phyloP scores from a whole-genome alignment of 2,113 vertebrate species.

The Xenopus laevis region DNA sequence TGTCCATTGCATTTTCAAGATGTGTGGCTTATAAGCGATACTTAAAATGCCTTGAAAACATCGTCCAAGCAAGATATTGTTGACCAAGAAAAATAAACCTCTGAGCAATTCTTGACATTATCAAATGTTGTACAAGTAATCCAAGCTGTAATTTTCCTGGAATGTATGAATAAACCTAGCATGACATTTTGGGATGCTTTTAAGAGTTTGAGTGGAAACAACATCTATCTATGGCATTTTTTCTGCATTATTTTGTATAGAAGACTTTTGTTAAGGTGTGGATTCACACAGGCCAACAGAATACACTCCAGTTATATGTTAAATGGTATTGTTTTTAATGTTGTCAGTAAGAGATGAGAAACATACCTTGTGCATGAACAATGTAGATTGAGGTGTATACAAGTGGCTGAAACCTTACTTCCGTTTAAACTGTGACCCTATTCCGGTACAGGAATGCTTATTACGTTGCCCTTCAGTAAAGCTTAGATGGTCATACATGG shows the following conservation, averaged over 20 bases:
- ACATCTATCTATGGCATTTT: not conserved
- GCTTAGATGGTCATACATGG: too few relatives aligned
- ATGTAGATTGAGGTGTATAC: too few relatives aligned
- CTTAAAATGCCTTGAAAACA: conserved; percentile 7
- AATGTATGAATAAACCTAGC: conserved; percentile 23
- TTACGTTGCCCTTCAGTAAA: too few relatives aligned
- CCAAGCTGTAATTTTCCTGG: conserved; percentile 13
- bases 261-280: conserved; percentile 12
- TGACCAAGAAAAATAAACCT: conserved; percentile 17
- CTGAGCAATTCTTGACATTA: conserved; percentile 32
- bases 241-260: not conserved
- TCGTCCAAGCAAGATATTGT: conserved; percentile 7
- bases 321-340: conserved; percentile 31
- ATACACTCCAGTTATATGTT: conserved; percentile 9
- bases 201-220: conserved; percentile 7
- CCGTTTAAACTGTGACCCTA: too few relatives aligned
- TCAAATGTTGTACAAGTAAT: conserved; percentile 16
- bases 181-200: conserved; percentile 27
- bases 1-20: conserved; percentile 22
- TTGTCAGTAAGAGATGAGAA: conserved; percentile 36
- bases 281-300: conserved; percentile 3
- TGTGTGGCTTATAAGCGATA: conserved; percentile 1
- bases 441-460: too few relatives aligned
- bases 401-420: too few relatives aligned
- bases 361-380: conserved; percentile 3